These are phyloP conservation scores for Cephus runcator DNA, from an alignment of 2,888 invertebrate species.

Conservation along the genomic window DNA sequence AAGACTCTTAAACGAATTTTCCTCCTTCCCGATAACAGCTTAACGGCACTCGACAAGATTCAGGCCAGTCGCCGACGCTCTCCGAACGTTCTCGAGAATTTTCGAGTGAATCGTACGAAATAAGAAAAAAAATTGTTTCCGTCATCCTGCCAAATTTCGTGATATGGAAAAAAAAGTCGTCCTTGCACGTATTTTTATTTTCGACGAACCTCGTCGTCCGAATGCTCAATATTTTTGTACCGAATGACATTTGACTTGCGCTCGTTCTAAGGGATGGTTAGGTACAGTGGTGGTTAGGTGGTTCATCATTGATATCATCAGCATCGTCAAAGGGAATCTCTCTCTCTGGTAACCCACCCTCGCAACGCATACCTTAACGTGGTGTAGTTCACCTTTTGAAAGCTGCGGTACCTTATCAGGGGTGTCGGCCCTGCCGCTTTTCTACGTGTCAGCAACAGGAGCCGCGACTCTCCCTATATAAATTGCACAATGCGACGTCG, in stretches of 20 bases:
- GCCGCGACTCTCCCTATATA: constrained; percentile 32
- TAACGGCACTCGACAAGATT: neutral
- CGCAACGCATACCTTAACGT: neutral
- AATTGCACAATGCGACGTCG: constrained; percentile 24
- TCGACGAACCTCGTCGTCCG: no score
- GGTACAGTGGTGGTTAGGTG: neutral
- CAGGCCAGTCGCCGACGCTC: neutral
- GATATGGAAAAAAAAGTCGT: no score
- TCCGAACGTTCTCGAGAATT: neutral
- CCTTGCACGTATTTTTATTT: no score
- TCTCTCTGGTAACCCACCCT: neutral
- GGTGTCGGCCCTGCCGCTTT: neutral
- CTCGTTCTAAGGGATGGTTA: neutral
- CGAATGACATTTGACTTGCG: no score
- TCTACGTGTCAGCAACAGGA: constrained; percentile 22
- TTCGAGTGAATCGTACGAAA: neutral
- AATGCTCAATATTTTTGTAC: no score
- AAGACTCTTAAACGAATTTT: neutral
- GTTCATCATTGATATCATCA: neutral
- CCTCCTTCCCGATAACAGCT: neutral
- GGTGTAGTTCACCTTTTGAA: neutral
- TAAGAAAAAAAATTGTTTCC: neutral
- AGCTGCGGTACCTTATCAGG: neutral
- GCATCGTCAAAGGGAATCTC: neutral
- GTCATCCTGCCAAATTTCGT: neutral